Evolutionary conservation across 1,140 invertebrate species (phyloP).

Genomic region (Teleogryllus occipitalis): DNA sequence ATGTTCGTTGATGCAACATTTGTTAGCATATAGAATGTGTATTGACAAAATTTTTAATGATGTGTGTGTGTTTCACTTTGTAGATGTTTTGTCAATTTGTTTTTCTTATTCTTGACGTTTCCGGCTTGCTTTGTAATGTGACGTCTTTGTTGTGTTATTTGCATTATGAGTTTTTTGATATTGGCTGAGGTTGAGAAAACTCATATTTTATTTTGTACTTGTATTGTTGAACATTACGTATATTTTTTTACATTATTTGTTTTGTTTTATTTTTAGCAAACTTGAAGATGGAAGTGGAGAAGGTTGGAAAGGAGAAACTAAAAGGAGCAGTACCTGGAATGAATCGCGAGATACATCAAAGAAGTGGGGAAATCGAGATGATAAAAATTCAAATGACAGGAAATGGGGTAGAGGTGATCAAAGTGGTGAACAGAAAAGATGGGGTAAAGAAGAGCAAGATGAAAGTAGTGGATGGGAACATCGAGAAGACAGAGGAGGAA

Average conservation of each 20-base stretch:
- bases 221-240: not conserved
- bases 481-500: not conserved
- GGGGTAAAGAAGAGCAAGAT: not conserved
- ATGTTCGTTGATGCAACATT: too few relatives aligned
- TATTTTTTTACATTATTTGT: not conserved
- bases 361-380: constrained; percentile 7
- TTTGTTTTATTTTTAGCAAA: not conserved
- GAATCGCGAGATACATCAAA: not conserved
- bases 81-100: too few relatives aligned
- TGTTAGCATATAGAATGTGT: too few relatives aligned
- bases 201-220: not conserved
- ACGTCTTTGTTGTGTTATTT: too few relatives aligned
- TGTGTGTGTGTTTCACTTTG: too few relatives aligned
- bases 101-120: too few relatives aligned
- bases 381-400: not conserved
- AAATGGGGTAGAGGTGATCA: constrained; percentile 5
- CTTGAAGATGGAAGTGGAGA: not conserved
- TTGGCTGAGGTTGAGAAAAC: not conserved
- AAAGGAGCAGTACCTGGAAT: not conserved
- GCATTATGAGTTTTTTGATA: not conserved
- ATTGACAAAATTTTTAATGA: too few relatives aligned
- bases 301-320: not conserved
- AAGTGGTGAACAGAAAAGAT: not conserved
- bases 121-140: too few relatives aligned
- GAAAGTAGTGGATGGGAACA: not conserved